Conservation (phyloP, 2,888 invertebrate species). For the Agrochola litura region DNA sequence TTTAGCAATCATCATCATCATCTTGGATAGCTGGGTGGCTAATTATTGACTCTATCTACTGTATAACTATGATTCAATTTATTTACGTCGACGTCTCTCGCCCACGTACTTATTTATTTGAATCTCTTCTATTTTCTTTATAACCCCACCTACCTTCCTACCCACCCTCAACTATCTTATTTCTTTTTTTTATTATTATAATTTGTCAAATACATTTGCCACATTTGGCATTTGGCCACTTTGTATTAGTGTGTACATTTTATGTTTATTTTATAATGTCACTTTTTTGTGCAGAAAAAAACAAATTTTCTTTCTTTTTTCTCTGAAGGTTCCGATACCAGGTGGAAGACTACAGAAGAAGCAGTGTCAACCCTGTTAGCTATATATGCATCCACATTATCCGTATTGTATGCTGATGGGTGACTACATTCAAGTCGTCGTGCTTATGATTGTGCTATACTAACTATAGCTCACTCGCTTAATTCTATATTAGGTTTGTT, state of each 20-base stretch:
- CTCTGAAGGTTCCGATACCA: not conserved
- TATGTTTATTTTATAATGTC: not conserved
- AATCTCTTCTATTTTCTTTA: not conserved
- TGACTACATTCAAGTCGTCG: slow-evolving; percentile 30
- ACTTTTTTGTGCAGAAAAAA: not conserved
- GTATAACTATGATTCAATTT: not conserved
- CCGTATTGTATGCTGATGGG: slow-evolving; percentile 54
- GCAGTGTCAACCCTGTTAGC: slow-evolving; percentile 28
- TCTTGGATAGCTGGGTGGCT: too few species aligned
- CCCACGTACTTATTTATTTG: not conserved
- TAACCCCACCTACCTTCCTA: not conserved
- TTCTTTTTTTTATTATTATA: not conserved
- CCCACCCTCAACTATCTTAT: not conserved
- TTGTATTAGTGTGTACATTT: not conserved
- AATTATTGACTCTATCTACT: not conserved
- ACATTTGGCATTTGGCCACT: too few species aligned
- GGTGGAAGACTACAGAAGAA: not conserved
- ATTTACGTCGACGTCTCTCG: not conserved
- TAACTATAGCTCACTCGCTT: slow-evolving; percentile 34
- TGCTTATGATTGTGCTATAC: slow-evolving; percentile 38
- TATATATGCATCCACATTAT: slow-evolving; percentile 25
- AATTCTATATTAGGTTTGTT: slow-evolving; percentile 58
- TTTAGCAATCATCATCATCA: too few species aligned
- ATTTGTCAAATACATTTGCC: not conserved
- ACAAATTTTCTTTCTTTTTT: not conserved